Conservation (phyloP, 2,113 vertebrate species). For the Malurus elegans region DNA sequence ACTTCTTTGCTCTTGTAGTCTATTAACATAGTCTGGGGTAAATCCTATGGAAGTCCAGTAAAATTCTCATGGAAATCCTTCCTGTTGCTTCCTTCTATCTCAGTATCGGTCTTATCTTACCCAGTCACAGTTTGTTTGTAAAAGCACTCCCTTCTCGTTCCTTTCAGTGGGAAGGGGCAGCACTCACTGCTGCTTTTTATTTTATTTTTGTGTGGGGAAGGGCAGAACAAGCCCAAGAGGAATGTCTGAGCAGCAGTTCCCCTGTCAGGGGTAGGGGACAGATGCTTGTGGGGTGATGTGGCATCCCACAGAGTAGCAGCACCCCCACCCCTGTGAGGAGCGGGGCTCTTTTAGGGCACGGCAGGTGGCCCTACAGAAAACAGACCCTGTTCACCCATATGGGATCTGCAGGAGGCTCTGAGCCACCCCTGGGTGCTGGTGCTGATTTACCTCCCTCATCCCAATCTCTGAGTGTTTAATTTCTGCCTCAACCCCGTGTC, state of each 20-base stretch:
- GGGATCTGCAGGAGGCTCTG: neutral
- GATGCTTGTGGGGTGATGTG: neutral
- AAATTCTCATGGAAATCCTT: too few relatives aligned
- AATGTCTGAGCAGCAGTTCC: neutral
- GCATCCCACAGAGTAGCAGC: fast-evolving
- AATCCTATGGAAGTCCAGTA: too few relatives aligned
- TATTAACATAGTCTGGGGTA: too few relatives aligned
- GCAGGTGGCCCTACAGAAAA: neutral
- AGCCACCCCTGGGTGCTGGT: neutral
- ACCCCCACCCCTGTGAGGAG: fast-evolving
- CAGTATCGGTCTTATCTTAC: too few relatives aligned
- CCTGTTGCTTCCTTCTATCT: too few relatives aligned
- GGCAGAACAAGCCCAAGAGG: neutral
- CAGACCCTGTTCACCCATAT: fast-evolving
- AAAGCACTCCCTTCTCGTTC: too few relatives aligned
- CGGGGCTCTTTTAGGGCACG: fast-evolving
- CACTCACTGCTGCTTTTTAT: fast-evolving
- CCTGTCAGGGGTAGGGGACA: fast-evolving
- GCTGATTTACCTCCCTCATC: neutral
- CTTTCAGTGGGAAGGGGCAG: neutral
- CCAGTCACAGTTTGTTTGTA: too few relatives aligned
- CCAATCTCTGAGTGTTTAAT: neutral
- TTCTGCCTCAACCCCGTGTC: fast-evolving
- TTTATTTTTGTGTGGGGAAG: neutral
- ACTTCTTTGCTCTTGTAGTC: too few relatives aligned